Evolutionary conservation across 2,888 invertebrate species (phyloP).

Genomic region (Scaptomyza polygonia): DNA sequence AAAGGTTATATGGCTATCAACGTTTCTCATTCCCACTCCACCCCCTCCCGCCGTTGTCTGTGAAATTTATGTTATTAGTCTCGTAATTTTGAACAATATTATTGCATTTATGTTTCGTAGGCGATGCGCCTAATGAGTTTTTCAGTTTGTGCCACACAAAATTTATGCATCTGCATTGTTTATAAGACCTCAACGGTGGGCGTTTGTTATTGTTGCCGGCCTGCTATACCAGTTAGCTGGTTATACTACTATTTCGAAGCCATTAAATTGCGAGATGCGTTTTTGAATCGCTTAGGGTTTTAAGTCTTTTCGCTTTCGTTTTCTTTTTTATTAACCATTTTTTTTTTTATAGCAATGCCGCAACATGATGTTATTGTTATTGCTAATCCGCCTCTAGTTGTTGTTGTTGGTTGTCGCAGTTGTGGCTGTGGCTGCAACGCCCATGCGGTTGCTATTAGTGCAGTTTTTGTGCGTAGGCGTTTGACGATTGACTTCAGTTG

Average conservation of each 20-base stretch:
- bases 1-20: slow-evolving; percentile 45
- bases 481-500: slow-evolving; percentile 16
- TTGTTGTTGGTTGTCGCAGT: slow-evolving; percentile 17
- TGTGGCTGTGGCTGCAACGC: slow-evolving; percentile 35
- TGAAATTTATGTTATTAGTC: slow-evolving; percentile 72
- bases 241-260: slow-evolving; percentile 35
- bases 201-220: slow-evolving; percentile 25
- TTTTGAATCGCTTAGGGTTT: slow-evolving; percentile 50
- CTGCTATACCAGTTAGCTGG: slow-evolving; percentile 19
- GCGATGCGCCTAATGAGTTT: slow-evolving; percentile 77
- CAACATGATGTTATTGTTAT: slow-evolving; percentile 28
- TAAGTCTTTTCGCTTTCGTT: background rate
- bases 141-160: slow-evolving; percentile 54
- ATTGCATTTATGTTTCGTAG: slow-evolving; percentile 73
- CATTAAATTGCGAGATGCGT: slow-evolving; percentile 48
- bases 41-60: slow-evolving; percentile 17
- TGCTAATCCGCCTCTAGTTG: slow-evolving; percentile 17
- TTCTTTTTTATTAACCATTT: slow-evolving; percentile 29
- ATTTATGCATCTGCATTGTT: slow-evolving; percentile 74
- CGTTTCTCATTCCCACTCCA: no score
- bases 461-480: slow-evolving; percentile 34
- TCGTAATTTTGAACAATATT: slow-evolving; percentile 72
- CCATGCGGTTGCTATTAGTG: slow-evolving; percentile 23
- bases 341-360: slow-evolving; percentile 49
- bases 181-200: slow-evolving; percentile 52